phyloP scores from a whole-genome alignment of 2,113 vertebrate species.

The Pedetes capensis region DNA sequence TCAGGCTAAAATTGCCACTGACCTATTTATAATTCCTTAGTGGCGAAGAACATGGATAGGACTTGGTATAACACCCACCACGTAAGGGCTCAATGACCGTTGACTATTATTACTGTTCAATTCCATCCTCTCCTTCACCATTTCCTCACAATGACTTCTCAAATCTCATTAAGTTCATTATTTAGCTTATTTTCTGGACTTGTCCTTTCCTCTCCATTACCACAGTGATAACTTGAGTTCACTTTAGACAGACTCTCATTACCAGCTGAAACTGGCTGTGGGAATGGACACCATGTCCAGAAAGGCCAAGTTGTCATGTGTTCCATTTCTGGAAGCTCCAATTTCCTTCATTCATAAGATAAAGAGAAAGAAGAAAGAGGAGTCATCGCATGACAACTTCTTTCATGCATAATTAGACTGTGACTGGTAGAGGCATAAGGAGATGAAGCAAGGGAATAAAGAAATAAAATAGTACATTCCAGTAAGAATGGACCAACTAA shows the following conservation, averaged over 20 bases:
- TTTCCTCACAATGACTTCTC: constrained; percentile 24
- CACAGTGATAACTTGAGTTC: not conserved
- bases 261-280: no score
- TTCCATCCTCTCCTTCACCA: constrained; percentile 2
- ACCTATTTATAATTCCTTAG: not conserved
- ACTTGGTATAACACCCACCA: constrained; percentile 11
- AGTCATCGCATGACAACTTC: not conserved
- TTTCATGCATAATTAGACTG: no score
- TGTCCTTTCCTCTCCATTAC: not conserved
- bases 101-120: not conserved
- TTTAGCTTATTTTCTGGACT: constrained; percentile 21
- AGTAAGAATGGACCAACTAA: not conserved
- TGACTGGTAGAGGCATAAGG: not conserved
- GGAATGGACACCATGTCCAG: no score
- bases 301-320: not conserved
- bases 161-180: constrained; percentile 40
- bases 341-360: not conserved
- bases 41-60: not conserved
- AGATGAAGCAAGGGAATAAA: not conserved
- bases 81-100: not conserved
- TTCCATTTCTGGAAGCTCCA: not conserved
- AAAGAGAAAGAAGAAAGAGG: not conserved
- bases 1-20: not conserved
- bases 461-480: not conserved
- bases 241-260: not conserved